A percentile compares a stretch with the other conserved stretches of the same genome.
phyloP scores from a whole-genome alignment of 1,140 invertebrate species.

The Trachymyrmex cornetzi region DNA sequence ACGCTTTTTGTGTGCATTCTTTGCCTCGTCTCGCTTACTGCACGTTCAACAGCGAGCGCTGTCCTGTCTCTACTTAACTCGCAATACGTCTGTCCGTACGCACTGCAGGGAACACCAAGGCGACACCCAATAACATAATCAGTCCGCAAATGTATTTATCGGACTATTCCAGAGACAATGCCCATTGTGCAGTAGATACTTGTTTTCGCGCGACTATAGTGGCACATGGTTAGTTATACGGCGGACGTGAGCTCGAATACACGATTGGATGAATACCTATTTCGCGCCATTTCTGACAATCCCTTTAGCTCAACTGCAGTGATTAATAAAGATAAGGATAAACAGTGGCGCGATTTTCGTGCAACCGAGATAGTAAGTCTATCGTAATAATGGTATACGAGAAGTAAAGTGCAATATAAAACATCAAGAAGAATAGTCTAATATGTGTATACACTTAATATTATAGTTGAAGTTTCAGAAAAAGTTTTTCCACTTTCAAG shows the following conservation, averaged over 20 bases:
- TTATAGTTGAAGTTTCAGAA: constrained; percentile 16
- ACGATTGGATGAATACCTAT: background rate
- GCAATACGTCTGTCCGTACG: constrained; percentile 73
- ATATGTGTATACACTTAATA: background rate
- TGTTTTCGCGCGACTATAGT: constrained; percentile 68
- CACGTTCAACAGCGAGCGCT: constrained; percentile 49
- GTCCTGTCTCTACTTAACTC: constrained; percentile 70
- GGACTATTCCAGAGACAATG: constrained; percentile 74
- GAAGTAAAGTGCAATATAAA: constrained; percentile 15
- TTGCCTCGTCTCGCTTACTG: constrained; percentile 24
- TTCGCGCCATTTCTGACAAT: background rate
- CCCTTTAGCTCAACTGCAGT: background rate
- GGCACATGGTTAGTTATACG: constrained; percentile 51
- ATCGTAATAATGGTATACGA: background rate
- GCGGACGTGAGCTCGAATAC: background rate
- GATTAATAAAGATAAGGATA: constrained; percentile 10
- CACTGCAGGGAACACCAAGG: constrained; percentile 38
- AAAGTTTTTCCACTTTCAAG: background rate
- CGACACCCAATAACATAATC: constrained; percentile 79
- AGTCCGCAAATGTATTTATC: constrained; percentile 78
- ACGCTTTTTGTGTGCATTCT: constrained; percentile 44
- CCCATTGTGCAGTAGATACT: constrained; percentile 75
- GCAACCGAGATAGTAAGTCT: background rate
- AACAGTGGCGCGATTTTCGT: background rate
- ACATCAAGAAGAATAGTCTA: background rate